These are phyloP conservation scores for Microctenopoma lineatum DNA, from an alignment of 2,797 vertebrate species.

Conservation along the genomic window DNA sequence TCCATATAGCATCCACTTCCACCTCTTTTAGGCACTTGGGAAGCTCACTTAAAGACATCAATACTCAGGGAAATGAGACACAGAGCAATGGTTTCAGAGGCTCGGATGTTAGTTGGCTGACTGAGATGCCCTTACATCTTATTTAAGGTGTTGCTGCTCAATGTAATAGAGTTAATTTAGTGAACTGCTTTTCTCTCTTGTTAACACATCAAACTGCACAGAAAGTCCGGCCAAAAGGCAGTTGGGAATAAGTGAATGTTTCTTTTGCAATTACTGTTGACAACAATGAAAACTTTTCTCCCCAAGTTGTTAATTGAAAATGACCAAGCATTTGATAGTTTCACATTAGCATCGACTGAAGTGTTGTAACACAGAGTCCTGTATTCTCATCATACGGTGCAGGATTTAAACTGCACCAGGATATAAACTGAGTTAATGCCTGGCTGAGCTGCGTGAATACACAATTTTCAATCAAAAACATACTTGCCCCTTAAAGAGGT, in stretches of 20 bases:
- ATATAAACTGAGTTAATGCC: neutral
- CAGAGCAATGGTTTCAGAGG: conserved; percentile 74
- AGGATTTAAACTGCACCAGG: neutral
- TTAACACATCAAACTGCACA: conserved; percentile 53
- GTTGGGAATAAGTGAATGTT: neutral
- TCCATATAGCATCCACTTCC: conserved; percentile 72
- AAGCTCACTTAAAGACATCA: conserved; percentile 79
- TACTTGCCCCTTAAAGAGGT: conserved; percentile 23
- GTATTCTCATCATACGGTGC: neutral
- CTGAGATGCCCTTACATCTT: conserved; percentile 73
- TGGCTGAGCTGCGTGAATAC: conserved; percentile 1
- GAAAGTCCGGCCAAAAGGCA: conserved; percentile 34
- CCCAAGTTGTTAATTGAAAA: neutral
- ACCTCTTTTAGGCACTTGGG: conserved; percentile 60
- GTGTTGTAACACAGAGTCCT: neutral
- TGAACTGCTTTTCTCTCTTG: conserved; percentile 45
- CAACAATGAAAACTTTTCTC: neutral
- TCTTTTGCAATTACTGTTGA: conserved; percentile 1
- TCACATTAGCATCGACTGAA: neutral
- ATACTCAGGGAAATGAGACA: conserved; percentile 81
- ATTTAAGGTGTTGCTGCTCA: conserved; percentile 72
- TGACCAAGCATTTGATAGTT: neutral
- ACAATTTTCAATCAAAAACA: conserved; percentile 13
- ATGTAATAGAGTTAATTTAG: conserved; percentile 55
- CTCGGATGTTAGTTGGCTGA: conserved; percentile 65